These are phyloP conservation scores for Oxytorus armatus DNA, from an alignment of 2,888 invertebrate genomes.

Conservation along the genomic window DNA sequence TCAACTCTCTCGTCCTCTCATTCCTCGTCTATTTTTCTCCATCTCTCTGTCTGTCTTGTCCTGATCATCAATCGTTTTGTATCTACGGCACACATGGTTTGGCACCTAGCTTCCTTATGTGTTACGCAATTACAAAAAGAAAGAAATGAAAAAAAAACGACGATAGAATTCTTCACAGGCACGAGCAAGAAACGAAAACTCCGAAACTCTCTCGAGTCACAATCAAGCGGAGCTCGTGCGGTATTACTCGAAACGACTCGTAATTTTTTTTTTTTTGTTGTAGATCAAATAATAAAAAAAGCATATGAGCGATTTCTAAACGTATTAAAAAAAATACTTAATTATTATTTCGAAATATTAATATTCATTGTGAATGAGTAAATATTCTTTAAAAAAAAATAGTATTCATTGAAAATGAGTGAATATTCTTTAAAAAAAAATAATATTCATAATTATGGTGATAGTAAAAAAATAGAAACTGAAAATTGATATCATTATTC, in stretches of 20 bases:
- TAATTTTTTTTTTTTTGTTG: conserved; percentile 7
- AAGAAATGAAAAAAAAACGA: conserved; percentile 10
- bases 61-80: conserved; percentile 46
- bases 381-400: too few relatives aligned
- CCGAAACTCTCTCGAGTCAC: conserved; percentile 20
- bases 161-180: conserved; percentile 52
- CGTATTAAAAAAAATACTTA: too few relatives aligned
- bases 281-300: too few relatives aligned
- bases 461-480: too few relatives aligned
- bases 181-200: conserved; percentile 25
- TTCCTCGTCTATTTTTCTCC: neutral
- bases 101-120: conserved; percentile 65
- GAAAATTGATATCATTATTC: too few relatives aligned
- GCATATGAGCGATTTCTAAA: too few relatives aligned
- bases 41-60: conserved; percentile 5
- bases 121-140: conserved; percentile 39
- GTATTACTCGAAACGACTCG: conserved; percentile 4
- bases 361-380: too few relatives aligned
- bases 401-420: too few relatives aligned
- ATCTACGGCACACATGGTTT: conserved; percentile 63
- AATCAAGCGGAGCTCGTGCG: conserved; percentile 12
- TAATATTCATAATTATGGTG: too few relatives aligned
- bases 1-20: neutral
- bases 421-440: too few relatives aligned
- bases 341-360: too few relatives aligned